Evolutionary conservation across 2,113 vertebrate species (phyloP).

Genomic region (Hippocampus barbouri): DNA sequence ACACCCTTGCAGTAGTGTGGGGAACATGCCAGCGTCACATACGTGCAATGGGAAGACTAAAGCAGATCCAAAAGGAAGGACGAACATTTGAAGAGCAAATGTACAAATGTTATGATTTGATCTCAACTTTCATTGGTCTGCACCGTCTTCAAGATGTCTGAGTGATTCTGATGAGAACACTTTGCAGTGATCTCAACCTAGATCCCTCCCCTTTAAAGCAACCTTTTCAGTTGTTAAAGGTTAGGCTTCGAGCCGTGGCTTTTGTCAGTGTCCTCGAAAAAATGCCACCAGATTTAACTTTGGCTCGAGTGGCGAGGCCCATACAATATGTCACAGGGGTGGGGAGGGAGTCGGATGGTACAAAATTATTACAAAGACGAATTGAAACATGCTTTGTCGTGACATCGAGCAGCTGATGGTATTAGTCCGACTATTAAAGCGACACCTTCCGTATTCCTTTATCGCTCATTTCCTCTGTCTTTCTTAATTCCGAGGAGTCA

Average conservation of each 20-base stretch:
- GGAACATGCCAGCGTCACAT: too few relatives aligned
- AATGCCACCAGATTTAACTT: constrained; percentile 41
- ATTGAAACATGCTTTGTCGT: constrained; percentile 52
- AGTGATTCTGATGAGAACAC: neutral
- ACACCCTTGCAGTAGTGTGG: too few relatives aligned
- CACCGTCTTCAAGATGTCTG: too few relatives aligned
- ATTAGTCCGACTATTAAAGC: constrained; percentile 39
- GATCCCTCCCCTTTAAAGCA: neutral
- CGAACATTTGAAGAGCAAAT: too few relatives aligned
- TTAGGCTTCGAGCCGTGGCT: neutral
- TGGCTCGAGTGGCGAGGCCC: constrained; percentile 33
- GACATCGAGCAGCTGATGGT: constrained; percentile 34
- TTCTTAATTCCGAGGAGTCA: constrained; percentile 29
- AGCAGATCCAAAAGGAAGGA: too few relatives aligned
- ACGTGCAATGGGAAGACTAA: too few relatives aligned
- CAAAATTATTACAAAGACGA: constrained; percentile 24
- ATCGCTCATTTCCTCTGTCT: constrained; percentile 20
- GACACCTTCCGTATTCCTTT: constrained; percentile 33
- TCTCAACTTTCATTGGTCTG: too few relatives aligned
- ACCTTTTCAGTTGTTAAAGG: neutral
- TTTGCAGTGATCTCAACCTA: neutral
- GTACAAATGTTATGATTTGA: too few relatives aligned
- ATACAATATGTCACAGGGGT: constrained; percentile 29
- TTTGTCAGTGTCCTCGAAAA: constrained; percentile 12
- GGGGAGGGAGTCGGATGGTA: constrained; percentile 39